These are phyloP conservation scores for Rutilus rutilus DNA, from an alignment of 2,113 vertebrate genomes.

Conservation along the genomic window DNA sequence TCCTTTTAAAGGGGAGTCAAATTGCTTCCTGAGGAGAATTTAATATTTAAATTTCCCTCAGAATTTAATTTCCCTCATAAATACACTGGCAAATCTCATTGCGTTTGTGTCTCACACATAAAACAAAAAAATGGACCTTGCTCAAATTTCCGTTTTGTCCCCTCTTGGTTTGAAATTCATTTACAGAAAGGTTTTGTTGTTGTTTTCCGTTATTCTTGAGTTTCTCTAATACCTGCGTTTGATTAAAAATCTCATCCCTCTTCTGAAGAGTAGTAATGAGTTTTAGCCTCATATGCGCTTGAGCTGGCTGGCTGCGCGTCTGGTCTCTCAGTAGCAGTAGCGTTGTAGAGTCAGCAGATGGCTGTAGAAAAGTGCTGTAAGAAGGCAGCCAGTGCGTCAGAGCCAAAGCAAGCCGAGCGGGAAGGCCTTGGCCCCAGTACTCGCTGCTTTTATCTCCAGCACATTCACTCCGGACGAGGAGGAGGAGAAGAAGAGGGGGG, in stretches of 20 bases:
- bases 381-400: slow-evolving; percentile 56
- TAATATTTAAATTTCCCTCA: slow-evolving; percentile 24
- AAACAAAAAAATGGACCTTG: slow-evolving; percentile 16
- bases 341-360: slow-evolving; percentile 82
- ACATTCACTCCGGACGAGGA: slow-evolving; percentile 69
- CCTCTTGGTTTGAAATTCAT: slow-evolving; percentile 1
- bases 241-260: slow-evolving; percentile 9
- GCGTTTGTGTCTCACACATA: slow-evolving; percentile 18
- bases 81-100: slow-evolving; percentile 38
- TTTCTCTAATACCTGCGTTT: slow-evolving; percentile 30
- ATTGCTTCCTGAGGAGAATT: slow-evolving; percentile 12
- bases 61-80: slow-evolving; percentile 29
- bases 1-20: slow-evolving; percentile 20
- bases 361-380: slow-evolving; percentile 81
- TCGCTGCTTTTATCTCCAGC: slow-evolving; percentile 85
- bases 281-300: neutral
- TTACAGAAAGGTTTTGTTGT: neutral
- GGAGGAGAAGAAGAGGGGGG: neutral
- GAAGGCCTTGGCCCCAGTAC: slow-evolving; percentile 82
- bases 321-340: slow-evolving; percentile 69
- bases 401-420: slow-evolving; percentile 72
- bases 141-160: slow-evolving; percentile 14
- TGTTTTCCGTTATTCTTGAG: neutral
- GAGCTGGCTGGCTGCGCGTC: neutral
- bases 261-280: slow-evolving; percentile 1